Percentiles rank a stretch among this genome's conserved stretches.
Evolutionary conservation across 2,888 invertebrate species (phyloP).

Genomic region (Micoletzkya japonica): DNA sequence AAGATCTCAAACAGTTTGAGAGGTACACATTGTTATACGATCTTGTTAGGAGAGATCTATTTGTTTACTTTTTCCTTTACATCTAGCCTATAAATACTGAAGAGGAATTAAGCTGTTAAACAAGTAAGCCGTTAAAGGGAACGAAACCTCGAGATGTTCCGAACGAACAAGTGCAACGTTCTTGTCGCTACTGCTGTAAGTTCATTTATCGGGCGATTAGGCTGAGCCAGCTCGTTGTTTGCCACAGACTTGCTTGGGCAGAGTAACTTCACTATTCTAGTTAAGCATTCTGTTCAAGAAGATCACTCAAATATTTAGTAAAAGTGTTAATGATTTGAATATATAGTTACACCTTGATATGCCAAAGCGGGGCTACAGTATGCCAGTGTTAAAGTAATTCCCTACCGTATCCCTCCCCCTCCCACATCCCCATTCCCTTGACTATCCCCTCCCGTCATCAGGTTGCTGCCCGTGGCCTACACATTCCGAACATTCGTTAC

Average conservation of each 20-base stretch:
- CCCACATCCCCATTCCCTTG: no score
- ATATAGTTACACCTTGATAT: background rate
- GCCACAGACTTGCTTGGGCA: background rate
- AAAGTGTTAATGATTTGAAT: no score
- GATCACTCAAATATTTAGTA: no score
- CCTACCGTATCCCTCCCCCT: background rate
- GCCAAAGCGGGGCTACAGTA: background rate
- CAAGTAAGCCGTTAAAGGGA: slow-evolving; percentile 30
- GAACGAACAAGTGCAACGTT: slow-evolving; percentile 70
- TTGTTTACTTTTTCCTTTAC: no score
- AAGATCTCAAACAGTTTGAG: slow-evolving; percentile 92
- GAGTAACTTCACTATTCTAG: background rate
- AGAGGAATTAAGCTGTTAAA: background rate
- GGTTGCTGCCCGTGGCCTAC: slow-evolving; percentile 49
- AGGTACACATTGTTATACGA: slow-evolving; percentile 62
- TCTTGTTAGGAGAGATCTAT: no score
- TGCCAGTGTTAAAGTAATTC: no score
- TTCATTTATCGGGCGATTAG: background rate
- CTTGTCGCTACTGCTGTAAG: slow-evolving; percentile 49
- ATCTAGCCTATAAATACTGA: background rate
- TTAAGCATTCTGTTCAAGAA: background rate
- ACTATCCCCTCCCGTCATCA: slow-evolving; percentile 14
- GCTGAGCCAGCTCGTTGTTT: background rate
- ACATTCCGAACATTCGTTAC: slow-evolving; percentile 49
- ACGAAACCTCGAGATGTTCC: slow-evolving; percentile 43